A percentile compares a stretch with the other conserved stretches of the same genome.
phyloP scores from a whole-genome alignment of 1,140 invertebrate species.

The Heterodera schachtii region DNA sequence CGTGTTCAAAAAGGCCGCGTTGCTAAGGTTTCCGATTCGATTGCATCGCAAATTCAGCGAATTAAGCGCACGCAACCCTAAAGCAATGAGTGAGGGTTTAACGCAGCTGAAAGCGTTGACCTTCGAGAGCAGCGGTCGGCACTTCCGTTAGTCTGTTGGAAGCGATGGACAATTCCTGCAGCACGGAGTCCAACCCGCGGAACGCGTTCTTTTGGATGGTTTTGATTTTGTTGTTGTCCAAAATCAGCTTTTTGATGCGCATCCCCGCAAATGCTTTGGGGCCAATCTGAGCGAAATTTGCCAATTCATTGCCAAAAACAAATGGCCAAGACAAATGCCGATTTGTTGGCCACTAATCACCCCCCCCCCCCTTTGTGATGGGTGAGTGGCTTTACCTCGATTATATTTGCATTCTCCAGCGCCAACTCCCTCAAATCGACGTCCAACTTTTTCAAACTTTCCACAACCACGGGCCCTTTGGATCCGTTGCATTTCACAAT shows the following conservation, averaged over 20 bases:
- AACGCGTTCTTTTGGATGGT: conserved; percentile 59
- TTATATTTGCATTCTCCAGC: conserved; percentile 64
- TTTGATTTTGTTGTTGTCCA: conserved; percentile 64
- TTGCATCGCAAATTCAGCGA: conserved; percentile 52
- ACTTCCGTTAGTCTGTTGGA: conserved; percentile 58
- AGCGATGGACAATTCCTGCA: conserved; percentile 59
- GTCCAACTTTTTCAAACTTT: conserved; percentile 57
- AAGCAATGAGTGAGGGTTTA: background rate
- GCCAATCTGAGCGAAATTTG: conserved; percentile 54
- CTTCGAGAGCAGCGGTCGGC: conserved; percentile 39
- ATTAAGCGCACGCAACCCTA: conserved; percentile 56
- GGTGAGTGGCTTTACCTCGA: conserved; percentile 50
- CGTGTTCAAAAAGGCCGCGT: conserved; percentile 50
- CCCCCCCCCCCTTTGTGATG: too few relatives aligned
- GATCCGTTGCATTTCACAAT: conserved; percentile 60
- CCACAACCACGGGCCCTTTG: conserved; percentile 58
- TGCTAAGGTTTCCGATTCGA: conserved; percentile 59
- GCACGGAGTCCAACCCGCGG: conserved; percentile 56
- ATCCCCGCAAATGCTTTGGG: conserved; percentile 59
- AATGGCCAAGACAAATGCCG: too few relatives aligned
- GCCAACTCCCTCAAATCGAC: conserved; percentile 58
- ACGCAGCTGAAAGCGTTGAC: background rate
- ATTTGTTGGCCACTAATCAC: too few relatives aligned
- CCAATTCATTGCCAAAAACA: background rate
- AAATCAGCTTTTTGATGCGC: conserved; percentile 63